Base-by-base conservation (phyloP, 2,113 vertebrate genomes). In the Oryzias woworae region DNA sequence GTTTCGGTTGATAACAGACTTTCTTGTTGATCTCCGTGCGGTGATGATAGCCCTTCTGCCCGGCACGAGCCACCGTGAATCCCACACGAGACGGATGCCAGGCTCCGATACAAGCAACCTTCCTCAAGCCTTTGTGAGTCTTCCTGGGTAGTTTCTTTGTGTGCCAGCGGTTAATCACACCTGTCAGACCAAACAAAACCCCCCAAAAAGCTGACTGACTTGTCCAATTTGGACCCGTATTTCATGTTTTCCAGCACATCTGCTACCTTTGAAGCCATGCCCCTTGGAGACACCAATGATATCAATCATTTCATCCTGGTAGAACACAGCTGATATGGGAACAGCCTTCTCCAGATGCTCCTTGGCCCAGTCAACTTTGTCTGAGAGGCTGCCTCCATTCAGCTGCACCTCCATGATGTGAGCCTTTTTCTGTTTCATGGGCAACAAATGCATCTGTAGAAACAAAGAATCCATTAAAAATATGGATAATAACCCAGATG, bases 1-100 rank as follows among this genome's bases (percentile, higher is more conserved):
- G 3, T 36, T 36, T 14, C 41, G 41, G 31, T 7, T 1, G 2
- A 31, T 7, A 17, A 20, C 15, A 17, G 2, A 96, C 97, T 94
- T 98, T 99, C 89, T 98, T 99, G 77, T 98, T 99, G 85, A 98
- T 85, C 84, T 99, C 96, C 0, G 96, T 98, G n/a, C 96, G 94
- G 63, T 99, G 97, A 84, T 98, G 92, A 73, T 95, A 97, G 4
- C 95, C 96, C 83, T 98, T 98, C 90, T 98, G 97, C 20, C 97
- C 96, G 0, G 96, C 97, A 1, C 96, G 90, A 7, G 96, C 96
- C 53, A 97, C 93, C 0, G 95, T 97, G 89, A 93, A 98, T 7
- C 89, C 91, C 52, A 98, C 96, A 0, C 96, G 94, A 18, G 96
- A 94, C 0, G 97, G 96, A 85, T 99, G 97, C 96, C 97, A 99